These are phyloP conservation scores for Pasiphila rectangulata DNA, from an alignment of 2,888 invertebrate species.

Conservation along the genomic window DNA sequence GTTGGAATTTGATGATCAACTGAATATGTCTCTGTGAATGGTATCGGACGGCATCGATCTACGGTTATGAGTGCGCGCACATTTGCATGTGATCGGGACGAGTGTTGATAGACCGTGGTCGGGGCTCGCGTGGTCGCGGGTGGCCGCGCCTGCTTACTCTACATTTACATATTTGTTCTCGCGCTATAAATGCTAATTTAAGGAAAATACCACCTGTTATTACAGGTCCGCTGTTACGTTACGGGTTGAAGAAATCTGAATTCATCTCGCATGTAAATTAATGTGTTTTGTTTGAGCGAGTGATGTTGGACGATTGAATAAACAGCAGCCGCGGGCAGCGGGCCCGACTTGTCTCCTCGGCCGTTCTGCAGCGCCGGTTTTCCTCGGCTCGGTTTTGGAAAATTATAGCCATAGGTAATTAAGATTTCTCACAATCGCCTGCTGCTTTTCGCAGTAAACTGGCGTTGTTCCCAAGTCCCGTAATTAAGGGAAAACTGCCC, in stretches of 20 bases:
- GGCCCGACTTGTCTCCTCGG: no score
- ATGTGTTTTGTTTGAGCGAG: conserved; percentile 5
- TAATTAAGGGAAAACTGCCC: no score
- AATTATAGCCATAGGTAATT: no score
- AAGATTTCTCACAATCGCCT: no score
- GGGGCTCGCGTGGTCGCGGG: neutral
- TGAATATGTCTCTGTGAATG: conserved; percentile 12
- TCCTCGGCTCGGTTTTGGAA: no score
- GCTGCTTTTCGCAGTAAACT: no score
- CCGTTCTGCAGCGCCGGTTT: no score
- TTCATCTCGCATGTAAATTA: conserved; percentile 10
- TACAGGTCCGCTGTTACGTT: conserved; percentile 23
- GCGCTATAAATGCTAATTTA: conserved; percentile 35
- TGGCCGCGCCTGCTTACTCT: conserved; percentile 27
- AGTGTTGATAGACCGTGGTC: no score
- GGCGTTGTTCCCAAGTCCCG: no score
- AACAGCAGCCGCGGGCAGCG: no score
- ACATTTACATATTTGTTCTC: conserved; percentile 38
- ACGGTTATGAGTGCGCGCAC: conserved; percentile 20
- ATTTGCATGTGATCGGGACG: conserved; percentile 35
- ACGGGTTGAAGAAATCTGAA: conserved; percentile 23
- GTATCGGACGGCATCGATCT: conserved; percentile 22
- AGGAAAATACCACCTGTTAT: conserved; percentile 32
- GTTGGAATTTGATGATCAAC: neutral
- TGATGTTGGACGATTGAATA: conserved; percentile 18